Evolutionary conservation across 2,113 vertebrate genomes (phyloP), one percentile per base, ranked within the genome.

Genomic region (Pteruthius melanotis): DNA sequence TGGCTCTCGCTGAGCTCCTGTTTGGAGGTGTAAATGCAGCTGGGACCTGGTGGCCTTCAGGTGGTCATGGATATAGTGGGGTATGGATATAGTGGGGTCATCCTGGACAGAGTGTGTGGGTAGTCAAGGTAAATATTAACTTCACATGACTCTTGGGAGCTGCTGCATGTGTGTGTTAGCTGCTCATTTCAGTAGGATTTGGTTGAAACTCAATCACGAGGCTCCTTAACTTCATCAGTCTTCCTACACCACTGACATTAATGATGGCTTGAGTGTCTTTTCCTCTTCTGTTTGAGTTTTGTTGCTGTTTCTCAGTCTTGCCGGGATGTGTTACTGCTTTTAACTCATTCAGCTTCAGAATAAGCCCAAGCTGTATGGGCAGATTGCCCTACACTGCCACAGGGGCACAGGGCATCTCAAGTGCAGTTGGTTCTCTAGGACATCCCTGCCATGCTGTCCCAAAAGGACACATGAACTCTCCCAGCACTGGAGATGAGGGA

Each of bases 381-480:
- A 66, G 74, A 8, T 31, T 82, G 40, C n/a, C 31, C 59, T 54
- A 0, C 2, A 0, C 30, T 77, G 40, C 30, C 20, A 2, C 19
- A 20, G 30, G 28, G 12, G 6, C 42, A 15, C 14, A 8, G 56
- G 61, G n/a, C 1, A 3, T 52, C 53, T 60, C 0, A 0, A 37
- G n/a, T 26, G 35, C 65, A 11, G 27, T 6, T 40, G 37, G 19
- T 40, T 90, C 33, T 95, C 30, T n/a, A 24, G 45, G 59, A 27
- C 49, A 14, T 44, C 50, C 35, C 40, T 56, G 65, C n/a, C 18
- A 0, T 13, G 26, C 30, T 21, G 0, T 78, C 66, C 53, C 2
- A 0, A 52, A 84, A 50, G 15, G 57, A 33, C 0, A 0, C 35
- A 3, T 11, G 21, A 54, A 7, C 54, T 87, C 68, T 75, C 47